A percentile compares a stretch with the other conserved stretches of the same genome.
phyloP scores from a whole-genome alignment of 2,113 vertebrate genomes.

The Natator depressus region DNA sequence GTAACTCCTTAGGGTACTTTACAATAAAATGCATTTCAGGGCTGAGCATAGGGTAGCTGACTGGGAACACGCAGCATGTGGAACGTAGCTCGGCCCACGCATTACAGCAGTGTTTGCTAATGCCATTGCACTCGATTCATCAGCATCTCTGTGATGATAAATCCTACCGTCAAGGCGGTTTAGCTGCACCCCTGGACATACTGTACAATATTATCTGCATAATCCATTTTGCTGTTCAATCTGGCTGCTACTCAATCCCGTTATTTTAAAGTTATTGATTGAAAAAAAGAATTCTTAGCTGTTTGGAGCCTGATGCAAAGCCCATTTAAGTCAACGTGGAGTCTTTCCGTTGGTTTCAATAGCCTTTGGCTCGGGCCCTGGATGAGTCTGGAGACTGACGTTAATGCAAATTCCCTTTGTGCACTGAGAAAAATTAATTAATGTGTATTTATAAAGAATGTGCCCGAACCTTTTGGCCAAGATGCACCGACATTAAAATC shows the following conservation, averaged over 20 bases:
- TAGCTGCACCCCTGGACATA: fast-evolving
- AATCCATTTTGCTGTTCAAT: neutral
- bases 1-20: neutral
- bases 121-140: neutral
- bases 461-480: neutral
- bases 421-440: neutral
- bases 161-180: too few relatives aligned
- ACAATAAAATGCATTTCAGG: too few relatives aligned
- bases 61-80: neutral
- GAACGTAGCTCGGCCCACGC: neutral
- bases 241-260: neutral
- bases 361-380: neutral
- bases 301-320: neutral
- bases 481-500: neutral
- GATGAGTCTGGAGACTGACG: neutral
- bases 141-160: neutral
- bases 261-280: neutral
- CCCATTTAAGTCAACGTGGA: neutral
- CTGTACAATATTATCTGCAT: neutral
- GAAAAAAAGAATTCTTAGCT: neutral
- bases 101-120: neutral
- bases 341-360: neutral
- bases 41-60: neutral
- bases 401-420: neutral
- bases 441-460: neutral